Conservation (phyloP, 2,888 invertebrate genomes). For the Hyppa rectilinea region DNA sequence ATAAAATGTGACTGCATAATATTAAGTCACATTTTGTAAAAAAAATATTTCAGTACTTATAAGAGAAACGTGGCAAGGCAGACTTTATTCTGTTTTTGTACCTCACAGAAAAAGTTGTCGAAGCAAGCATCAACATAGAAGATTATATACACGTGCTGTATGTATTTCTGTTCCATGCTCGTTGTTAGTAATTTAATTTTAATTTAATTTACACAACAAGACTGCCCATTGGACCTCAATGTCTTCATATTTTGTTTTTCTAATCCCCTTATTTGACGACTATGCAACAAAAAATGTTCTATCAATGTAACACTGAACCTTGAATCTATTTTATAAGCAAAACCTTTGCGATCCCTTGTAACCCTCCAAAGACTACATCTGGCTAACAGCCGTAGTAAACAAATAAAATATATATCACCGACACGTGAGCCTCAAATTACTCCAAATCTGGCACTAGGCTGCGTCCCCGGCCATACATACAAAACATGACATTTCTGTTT, state of each 20-base stretch:
- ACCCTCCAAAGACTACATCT: constrained; percentile 31
- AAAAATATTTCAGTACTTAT: background rate
- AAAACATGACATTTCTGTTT: constrained; percentile 61
- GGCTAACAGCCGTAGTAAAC: constrained; percentile 51
- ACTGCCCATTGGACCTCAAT: no score
- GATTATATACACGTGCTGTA: no score
- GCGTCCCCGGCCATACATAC: constrained; percentile 51
- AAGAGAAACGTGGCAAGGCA: background rate
- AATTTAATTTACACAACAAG: constrained; percentile 1
- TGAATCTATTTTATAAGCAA: constrained; percentile 20
- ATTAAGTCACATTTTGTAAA: constrained; percentile 9
- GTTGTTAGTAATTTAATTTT: background rate
- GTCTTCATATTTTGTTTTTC: background rate
- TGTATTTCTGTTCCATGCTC: background rate
- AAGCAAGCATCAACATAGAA: no score
- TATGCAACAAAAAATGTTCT: constrained; percentile 6
- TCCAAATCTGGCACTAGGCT: constrained; percentile 51
- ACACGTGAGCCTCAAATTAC: constrained; percentile 53
- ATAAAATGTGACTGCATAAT: background rate
- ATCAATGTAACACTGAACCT: background rate
- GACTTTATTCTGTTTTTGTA: background rate
- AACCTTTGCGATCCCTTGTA: constrained; percentile 29
- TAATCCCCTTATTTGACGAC: background rate
- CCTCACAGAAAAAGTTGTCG: background rate
- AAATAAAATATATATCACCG: constrained; percentile 57